Percentiles rank a stretch among this genome's conserved stretches.
Evolutionary conservation across 2,113 vertebrate species (phyloP).

Genomic region (Hiodon alosoides): DNA sequence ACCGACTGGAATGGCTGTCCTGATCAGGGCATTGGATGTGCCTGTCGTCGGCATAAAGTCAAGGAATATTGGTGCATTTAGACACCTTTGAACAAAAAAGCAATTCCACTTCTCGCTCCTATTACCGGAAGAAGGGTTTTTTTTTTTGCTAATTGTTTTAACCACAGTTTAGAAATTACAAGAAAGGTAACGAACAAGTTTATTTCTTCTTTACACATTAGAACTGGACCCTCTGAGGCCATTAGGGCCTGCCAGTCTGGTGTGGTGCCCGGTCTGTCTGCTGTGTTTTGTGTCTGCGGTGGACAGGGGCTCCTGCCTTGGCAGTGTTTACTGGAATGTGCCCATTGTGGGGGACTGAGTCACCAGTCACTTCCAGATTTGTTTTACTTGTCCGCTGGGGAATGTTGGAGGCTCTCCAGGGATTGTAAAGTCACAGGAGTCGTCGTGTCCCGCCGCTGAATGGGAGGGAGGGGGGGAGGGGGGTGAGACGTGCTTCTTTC

Average conservation of each 20-base stretch:
- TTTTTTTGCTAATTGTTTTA: no score
- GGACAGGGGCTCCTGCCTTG: constrained; percentile 21
- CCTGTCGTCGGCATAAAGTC: no score
- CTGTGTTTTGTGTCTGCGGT: constrained; percentile 15
- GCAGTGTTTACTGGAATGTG: constrained; percentile 39
- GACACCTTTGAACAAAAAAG: no score
- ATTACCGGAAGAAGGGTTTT: no score
- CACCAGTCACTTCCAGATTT: constrained; percentile 49
- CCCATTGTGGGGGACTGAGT: constrained; percentile 50
- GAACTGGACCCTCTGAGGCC: neutral
- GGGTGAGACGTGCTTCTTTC: neutral
- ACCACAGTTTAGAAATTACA: neutral
- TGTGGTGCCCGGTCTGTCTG: constrained; percentile 3
- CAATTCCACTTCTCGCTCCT: no score
- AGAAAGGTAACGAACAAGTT: neutral
- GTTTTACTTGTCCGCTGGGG: constrained; percentile 50
- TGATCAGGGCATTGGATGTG: no score
- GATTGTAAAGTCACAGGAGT: constrained; percentile 54
- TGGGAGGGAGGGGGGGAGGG: neutral
- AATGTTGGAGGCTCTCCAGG: constrained; percentile 62
- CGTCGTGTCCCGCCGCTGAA: constrained; percentile 33
- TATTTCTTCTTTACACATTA: constrained; percentile 8
- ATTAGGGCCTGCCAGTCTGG: neutral
- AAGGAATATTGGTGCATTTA: no score
- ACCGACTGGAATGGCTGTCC: no score